Base-by-base conservation (phyloP, 1,140 invertebrate genomes). In the Cydia splendana region DNA sequence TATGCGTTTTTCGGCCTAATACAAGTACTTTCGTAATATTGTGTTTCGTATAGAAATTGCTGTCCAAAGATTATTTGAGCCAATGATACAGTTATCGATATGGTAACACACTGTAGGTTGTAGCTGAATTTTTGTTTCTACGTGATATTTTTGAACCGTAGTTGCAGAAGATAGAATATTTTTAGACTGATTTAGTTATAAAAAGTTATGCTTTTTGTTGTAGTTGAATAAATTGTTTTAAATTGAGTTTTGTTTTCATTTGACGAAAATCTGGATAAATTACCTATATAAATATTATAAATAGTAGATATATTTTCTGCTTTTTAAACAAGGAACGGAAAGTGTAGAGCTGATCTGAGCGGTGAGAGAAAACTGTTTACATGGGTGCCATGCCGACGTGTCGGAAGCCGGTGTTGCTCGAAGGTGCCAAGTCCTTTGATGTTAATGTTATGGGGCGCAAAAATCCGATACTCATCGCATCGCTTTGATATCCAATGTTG, bases 141-240 rank as follows among this genome's bases (percentile, higher is more conserved):
- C 84, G 89, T 88, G 82, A 78, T 82, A 87, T 88, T 89, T 88
- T 89, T 88, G 84, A 86, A 80, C 85, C 80, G 84, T 87, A 84
- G 85, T 87, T 74, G 81, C 84, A 85, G 86, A 85, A 88, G 90
- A 79, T 76, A 79, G 75, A 90, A 90, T 91, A 91, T 91, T 91
- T 92, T 93, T 93, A 93, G 91, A 93, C 91, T 93, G 91, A 93
- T 92, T 93, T 93, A 93, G 91, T 93, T 93, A 77, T 87, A 90
- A 90, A 90, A 91, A 87, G 87, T 91, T 91, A 91, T 90, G 90
- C 87, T 91, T 93, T 91, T 92, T 91, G 88, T 92, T 93, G 91
- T 93, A 93, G 90, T 93, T 92, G 81, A 93, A 87, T 92, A 92
- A 92, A 93, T 82, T 82, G 87, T 88, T 86, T 90, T 85, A 93